These are phyloP conservation scores for Umimayanthus chanpuru DNA, from an alignment of 92 coral and sea anemone species.

Conservation along the genomic window DNA sequence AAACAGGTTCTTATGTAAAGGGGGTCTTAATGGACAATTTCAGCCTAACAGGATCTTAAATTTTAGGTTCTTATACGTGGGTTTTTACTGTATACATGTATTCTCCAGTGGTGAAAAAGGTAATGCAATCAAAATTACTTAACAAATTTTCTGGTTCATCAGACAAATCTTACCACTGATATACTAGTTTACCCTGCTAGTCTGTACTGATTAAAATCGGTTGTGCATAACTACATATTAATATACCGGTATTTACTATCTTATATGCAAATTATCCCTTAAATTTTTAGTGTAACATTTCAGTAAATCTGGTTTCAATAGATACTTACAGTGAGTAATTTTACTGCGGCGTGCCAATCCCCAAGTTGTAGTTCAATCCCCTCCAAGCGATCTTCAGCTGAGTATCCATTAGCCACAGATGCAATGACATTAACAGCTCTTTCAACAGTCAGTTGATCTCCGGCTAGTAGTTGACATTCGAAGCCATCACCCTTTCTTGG, in stretches of 20 bases:
- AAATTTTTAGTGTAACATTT: neutral
- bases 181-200: too few species aligned
- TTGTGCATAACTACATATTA: neutral
- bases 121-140: too few species aligned
- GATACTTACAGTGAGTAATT: conserved; percentile 53
- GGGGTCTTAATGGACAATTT: too few species aligned
- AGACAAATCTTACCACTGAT: too few species aligned
- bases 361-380: conserved; percentile 57
- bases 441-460: conserved; percentile 51
- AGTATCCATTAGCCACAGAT: conserved; percentile 55
- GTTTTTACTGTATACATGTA: too few species aligned
- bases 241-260: neutral
- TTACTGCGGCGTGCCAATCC: conserved; percentile 64
- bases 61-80: too few species aligned
- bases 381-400: conserved; percentile 61
- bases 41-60: too few species aligned
- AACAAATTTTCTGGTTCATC: too few species aligned
- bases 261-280: neutral
- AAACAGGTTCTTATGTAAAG: too few species aligned
- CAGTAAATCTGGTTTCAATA: neutral
- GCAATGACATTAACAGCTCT: conserved; percentile 6
- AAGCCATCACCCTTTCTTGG: conserved; percentile 36
- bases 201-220: too few species aligned
- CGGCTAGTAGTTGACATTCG: conserved; percentile 47
- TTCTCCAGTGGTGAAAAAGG: too few species aligned